Base-by-base conservation (phyloP, 2,888 invertebrate genomes). In the Lacanobia wlatinum region DNA sequence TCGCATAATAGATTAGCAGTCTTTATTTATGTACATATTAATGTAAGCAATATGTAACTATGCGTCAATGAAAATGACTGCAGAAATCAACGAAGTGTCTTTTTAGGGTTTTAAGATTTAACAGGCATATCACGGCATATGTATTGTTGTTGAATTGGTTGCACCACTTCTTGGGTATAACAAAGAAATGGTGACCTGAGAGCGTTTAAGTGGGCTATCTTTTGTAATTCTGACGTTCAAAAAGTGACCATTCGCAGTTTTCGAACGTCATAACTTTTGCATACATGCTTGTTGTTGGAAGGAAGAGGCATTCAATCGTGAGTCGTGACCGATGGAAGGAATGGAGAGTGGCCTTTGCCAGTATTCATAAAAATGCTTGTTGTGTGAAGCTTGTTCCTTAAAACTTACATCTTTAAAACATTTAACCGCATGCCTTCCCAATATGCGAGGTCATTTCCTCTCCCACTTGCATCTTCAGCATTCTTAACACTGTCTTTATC, bases 401-500 rank as follows among this genome's bases (percentile, higher is more conserved):
- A 14, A 2, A 28, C 14, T 23, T 23, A 14, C n/a, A 48, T 40
- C 38, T 21, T 21, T 12, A 18, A 60, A 43, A 53, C 34, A 34
- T 28, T 62, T 21, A 1, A 12, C 1, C 14, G 12, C 9, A 46
- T 0, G 18, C 55, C 64, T 56, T 1, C 34, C 46, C 4, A 7
- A 28, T 46, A 48, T 9, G 46, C 28, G 38, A 61, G n/a, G 56
- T 53, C n/a, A 65, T 61, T 55, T 63, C 34, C 53, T 58, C 14
- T 50, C 10, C 16, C 65, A 12, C 4, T 48, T 67, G 12, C 58
- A 60, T 67, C 52, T 52, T 48, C 18, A 34, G 53, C 58, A 64
- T 80, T 70, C 40, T 58, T 46, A 62, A 59, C 52, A 56, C 46
- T 73, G 65, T 70, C 10, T 38, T 65, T 48, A 56, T 76, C 21